A percentile compares a stretch with the other conserved stretches of the same genome.
phyloP scores from a whole-genome alignment of 2,888 invertebrate genomes.

The Eupithecia inturbata region DNA sequence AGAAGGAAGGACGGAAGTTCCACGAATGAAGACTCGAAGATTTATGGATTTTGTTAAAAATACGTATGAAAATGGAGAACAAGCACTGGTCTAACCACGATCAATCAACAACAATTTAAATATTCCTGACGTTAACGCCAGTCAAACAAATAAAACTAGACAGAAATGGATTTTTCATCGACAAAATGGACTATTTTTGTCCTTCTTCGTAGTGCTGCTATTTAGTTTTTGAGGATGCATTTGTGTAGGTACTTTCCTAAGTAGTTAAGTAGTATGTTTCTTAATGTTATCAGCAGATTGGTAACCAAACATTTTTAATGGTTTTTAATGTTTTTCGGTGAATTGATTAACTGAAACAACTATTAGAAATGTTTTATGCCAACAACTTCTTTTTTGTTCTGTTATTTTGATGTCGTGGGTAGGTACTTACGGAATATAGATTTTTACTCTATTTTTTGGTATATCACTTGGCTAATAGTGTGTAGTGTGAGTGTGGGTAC shows the following conservation, averaged over 20 bases:
- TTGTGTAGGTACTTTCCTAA: neutral
- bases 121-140: neutral
- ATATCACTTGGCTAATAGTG: constrained; percentile 49
- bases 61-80: neutral
- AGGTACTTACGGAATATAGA: constrained; percentile 25
- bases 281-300: neutral
- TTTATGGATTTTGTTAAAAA: neutral
- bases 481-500: constrained; percentile 58
- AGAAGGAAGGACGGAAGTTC: neutral
- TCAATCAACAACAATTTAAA: neutral
- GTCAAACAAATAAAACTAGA: neutral
- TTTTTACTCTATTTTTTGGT: neutral
- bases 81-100: neutral
- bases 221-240: neutral
- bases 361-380: neutral
- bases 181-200: neutral
- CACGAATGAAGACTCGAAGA: neutral
- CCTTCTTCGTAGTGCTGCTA: neutral
- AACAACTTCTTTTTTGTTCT: neutral
- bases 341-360: neutral
- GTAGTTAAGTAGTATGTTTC: neutral
- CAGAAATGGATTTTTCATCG: neutral
- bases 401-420: neutral
- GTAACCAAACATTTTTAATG: neutral
- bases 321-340: neutral